Base-by-base conservation (phyloP, 2,888 invertebrate genomes). In the Tanypteryx hageni region DNA sequence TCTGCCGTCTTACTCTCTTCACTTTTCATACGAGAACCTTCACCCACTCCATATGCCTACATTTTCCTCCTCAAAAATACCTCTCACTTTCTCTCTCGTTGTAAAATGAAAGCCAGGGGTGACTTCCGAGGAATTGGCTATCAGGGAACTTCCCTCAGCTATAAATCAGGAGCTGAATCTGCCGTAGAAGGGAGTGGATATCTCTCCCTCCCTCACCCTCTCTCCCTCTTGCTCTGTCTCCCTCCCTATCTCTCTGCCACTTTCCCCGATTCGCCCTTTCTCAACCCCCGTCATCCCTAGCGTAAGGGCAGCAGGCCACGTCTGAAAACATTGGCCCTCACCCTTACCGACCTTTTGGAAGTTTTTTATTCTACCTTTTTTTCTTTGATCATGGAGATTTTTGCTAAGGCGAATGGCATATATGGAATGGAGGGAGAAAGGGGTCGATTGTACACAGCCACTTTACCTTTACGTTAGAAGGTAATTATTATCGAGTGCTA, bases 121-220 rank as follows among this genome's bases (percentile, higher is more conserved):
- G 83, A 44, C 56, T 56, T 44, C 83, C 83, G 83, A 83, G 83
- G 83, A 83, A 83, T 83, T 83, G 83, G 83, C 83, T 83, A 83
- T 83, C 83, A 83, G 83, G 18, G 83, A 83, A 83, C 83, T 83
- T 83, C 83, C 83, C 83, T 64, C 8, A 0, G 83, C 83, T 44
- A 83, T 83, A 83, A 83, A 83, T 83, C 83, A 83, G 56, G 83
- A 56, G 83, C n/a, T 56, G 82, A 83, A 56, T 83, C 83, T 83
- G 83, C 11, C 44, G 83, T 18, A 14, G 18, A 76, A 18, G n/a
- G 18, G 83, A 56, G 16, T 31, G 13, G 27, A 27, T 81, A 27
- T 18, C 64, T 14, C 4, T 64, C 64, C 64, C 18, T n/a, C n/a
- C 76, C n/a, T 76, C 76, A 76, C 27, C 22, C 76, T 27, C n/a